Conservation (phyloP, 2,797 vertebrate genomes). For the Enteromius paludinosus region DNA sequence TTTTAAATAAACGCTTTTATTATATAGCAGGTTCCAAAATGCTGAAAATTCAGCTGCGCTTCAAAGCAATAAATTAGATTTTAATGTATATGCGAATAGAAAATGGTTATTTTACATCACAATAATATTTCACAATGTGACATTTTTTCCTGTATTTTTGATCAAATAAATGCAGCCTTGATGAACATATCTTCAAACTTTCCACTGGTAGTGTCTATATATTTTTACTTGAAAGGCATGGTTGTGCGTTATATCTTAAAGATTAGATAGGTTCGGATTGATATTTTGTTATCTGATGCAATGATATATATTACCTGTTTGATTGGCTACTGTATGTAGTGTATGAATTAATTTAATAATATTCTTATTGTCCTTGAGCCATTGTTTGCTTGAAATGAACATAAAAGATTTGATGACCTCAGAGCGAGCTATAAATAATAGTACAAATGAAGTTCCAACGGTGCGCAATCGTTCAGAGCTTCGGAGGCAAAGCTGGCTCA, state of each 20-base stretch:
- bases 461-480: not conserved
- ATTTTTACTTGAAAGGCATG: not conserved
- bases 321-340: not conserved
- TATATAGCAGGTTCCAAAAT: too few species aligned
- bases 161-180: too few species aligned
- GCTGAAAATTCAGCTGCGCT: too few species aligned
- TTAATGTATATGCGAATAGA: too few species aligned
- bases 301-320: not conserved
- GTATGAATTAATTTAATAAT: not conserved
- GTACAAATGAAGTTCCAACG: not conserved
- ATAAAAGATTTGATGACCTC: not conserved
- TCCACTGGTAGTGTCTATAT: too few species aligned
- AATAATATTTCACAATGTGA: too few species aligned
- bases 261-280: not conserved
- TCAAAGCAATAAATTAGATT: too few species aligned
- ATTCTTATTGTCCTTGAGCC: not conserved
- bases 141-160: too few species aligned
- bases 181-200: too few species aligned
- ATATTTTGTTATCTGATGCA: not conserved
- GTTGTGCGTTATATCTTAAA: not conserved
- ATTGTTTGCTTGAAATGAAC: conserved; percentile 1
- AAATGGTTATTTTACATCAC: too few species aligned
- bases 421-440: not conserved
- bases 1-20: too few species aligned
- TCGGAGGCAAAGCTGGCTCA: not conserved